Percentiles rank a stretch among this genome's conserved stretches.
phyloP scores from a whole-genome alignment of 2,113 vertebrate genomes.

The Malurus alboscapulatus region DNA sequence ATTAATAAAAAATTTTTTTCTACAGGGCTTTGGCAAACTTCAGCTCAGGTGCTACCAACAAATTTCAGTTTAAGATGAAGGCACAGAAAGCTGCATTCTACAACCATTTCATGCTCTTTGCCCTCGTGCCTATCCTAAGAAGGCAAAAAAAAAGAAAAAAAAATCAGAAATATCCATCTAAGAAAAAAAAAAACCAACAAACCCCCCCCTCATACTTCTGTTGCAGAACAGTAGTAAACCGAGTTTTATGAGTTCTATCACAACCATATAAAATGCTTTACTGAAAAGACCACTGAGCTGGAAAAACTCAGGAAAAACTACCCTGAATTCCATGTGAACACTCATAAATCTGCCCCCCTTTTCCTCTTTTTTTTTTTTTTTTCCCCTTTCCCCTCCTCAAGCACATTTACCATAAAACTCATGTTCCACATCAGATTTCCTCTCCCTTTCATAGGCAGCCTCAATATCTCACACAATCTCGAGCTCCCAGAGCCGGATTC shows the following conservation, averaged over 20 bases:
- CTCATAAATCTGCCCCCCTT: conserved; percentile 66
- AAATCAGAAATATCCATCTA: conserved; percentile 22
- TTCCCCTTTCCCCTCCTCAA: conserved; percentile 18
- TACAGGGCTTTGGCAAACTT: not conserved
- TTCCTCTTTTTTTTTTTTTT: not conserved
- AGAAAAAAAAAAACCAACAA: not conserved
- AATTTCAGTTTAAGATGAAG: not conserved
- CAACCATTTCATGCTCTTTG: not conserved
- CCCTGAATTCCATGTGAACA: conserved; percentile 71
- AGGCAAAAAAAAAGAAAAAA: not conserved
- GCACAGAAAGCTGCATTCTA: not conserved
- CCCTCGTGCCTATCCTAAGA: not conserved
- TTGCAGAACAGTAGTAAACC: conserved; percentile 75
- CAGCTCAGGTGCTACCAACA: not conserved
- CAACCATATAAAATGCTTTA: conserved; percentile 77
- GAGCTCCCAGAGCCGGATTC: not conserved
- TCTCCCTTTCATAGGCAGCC: conserved; percentile 3
- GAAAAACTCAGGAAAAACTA: conserved; percentile 76
- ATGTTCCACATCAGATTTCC: conserved; percentile 26
- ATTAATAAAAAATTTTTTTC: not conserved
- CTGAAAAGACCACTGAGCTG: conserved; percentile 74
- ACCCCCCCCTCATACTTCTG: conserved; percentile 22
- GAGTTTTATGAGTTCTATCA: conserved; percentile 77
- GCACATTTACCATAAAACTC: conserved; percentile 47
- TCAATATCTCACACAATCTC: conserved; percentile 39